phyloP scores from a whole-genome alignment of 2,113 vertebrate genomes.

The Zosterops borbonicus region DNA sequence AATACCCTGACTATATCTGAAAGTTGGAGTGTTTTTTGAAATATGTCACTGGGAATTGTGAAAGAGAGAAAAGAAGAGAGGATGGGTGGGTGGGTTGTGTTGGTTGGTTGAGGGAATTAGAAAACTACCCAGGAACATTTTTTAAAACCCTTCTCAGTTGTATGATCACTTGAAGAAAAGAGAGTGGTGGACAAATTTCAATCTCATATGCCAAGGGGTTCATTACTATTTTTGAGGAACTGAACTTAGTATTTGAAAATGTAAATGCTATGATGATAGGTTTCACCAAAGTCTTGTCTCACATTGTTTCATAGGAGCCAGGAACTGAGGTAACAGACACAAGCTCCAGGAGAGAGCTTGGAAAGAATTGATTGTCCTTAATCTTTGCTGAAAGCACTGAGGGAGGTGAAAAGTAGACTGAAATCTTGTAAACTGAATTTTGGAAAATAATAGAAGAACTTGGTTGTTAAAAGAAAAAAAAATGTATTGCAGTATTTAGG shows the following conservation, averaged over 20 bases:
- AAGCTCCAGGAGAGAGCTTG: conserved; percentile 42
- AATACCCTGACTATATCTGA: background rate
- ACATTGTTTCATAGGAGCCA: conserved; percentile 20
- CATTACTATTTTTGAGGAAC: background rate
- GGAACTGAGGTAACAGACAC: conserved; percentile 46
- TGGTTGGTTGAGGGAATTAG: background rate
- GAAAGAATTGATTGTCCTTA: conserved; percentile 33
- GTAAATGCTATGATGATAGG: background rate
- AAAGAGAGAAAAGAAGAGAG: background rate
- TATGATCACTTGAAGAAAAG: background rate
- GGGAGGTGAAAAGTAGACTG: conserved; percentile 36
- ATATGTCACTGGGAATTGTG: background rate
- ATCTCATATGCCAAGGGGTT: background rate
- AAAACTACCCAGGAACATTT: background rate
- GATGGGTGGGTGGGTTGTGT: background rate
- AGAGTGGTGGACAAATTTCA: background rate
- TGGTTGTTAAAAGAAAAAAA: background rate
- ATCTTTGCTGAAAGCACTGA: conserved; percentile 35
- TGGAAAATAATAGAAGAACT: conserved; percentile 1
- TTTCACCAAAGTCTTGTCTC: conserved; percentile 30
- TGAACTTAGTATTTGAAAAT: conserved; percentile 3
- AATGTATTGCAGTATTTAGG: background rate
- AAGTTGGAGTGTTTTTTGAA: background rate
- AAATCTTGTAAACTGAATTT: conserved; percentile 24
- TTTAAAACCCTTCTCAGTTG: background rate